These are phyloP conservation scores for Drosophila eugracilis DNA, from an alignment of 1,140 invertebrate species.

Conservation along the genomic window DNA sequence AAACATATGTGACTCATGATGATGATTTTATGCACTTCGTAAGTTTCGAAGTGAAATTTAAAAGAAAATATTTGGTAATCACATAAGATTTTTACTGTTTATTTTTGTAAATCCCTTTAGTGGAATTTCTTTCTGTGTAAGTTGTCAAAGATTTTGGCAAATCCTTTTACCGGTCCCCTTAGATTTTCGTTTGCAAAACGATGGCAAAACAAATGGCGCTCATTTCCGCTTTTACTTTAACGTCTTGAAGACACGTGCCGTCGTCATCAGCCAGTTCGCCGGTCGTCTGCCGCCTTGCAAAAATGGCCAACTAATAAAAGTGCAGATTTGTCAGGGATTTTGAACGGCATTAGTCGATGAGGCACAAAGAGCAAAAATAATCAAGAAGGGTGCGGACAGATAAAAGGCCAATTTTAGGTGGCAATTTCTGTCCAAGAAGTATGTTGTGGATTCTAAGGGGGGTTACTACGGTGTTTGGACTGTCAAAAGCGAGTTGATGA, in stretches of 20 bases:
- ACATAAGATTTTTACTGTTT: neutral
- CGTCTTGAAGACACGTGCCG: slow-evolving; percentile 75
- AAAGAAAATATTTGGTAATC: no score
- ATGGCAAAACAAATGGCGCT: slow-evolving; percentile 56
- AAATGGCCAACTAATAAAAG: slow-evolving; percentile 76
- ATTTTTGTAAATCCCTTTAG: neutral
- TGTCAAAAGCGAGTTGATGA: slow-evolving; percentile 67
- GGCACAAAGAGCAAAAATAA: slow-evolving; percentile 49
- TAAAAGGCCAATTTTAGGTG: slow-evolving; percentile 69
- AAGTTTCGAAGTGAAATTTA: no score
- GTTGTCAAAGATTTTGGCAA: slow-evolving; percentile 37
- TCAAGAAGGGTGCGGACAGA: slow-evolving; percentile 28
- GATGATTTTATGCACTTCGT: no score
- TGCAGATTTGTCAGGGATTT: slow-evolving; percentile 75
- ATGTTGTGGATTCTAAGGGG: neutral
- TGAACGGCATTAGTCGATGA: slow-evolving; percentile 3
- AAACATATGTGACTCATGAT: neutral
- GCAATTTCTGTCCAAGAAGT: slow-evolving; percentile 39
- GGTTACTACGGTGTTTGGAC: neutral
- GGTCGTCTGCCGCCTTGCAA: slow-evolving; percentile 26
- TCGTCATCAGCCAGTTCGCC: slow-evolving; percentile 13
- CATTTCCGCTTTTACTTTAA: slow-evolving; percentile 58
- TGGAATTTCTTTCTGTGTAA: slow-evolving; percentile 44
- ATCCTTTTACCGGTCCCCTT: slow-evolving; percentile 30
- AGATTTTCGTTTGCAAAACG: neutral